Percentiles rank a stretch among this genome's conserved stretches.
Conservation (phyloP, 2,888 invertebrate genomes). For the Nebria brevicollis region DNA sequence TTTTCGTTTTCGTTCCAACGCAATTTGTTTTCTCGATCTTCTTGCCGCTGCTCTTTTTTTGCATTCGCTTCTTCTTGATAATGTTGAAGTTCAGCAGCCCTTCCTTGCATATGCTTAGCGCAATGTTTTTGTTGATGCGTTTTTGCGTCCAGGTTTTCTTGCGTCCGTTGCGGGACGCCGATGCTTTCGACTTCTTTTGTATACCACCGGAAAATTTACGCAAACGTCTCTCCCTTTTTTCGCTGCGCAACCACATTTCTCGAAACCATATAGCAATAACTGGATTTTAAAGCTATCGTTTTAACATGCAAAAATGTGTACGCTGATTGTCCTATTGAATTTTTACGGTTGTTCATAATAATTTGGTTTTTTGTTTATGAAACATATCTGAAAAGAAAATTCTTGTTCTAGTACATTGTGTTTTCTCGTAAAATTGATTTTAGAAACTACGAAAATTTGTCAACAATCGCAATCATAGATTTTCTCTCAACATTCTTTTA, state of each 20-base stretch:
- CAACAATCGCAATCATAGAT: no score
- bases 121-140: slow-evolving; percentile 50
- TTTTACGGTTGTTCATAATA: slow-evolving; percentile 27
- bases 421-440: neutral
- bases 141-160: slow-evolving; percentile 55
- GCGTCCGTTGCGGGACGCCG: slow-evolving; percentile 50
- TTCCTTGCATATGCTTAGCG: slow-evolving; percentile 53
- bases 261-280: slow-evolving; percentile 53
- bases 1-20: slow-evolving; percentile 37
- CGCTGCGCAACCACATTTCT: slow-evolving; percentile 75
- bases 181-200: slow-evolving; percentile 54
- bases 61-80: slow-evolving; percentile 51
- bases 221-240: slow-evolving; percentile 71
- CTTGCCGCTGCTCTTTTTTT: slow-evolving; percentile 47
- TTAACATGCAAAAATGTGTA: slow-evolving; percentile 8
- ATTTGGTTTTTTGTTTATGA: slow-evolving; percentile 11
- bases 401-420: neutral
- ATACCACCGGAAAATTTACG: slow-evolving; percentile 56
- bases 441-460: no score
- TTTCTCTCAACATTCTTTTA: no score
- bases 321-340: neutral
- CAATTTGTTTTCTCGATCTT: slow-evolving; percentile 51
- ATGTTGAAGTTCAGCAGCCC: slow-evolving; percentile 35
- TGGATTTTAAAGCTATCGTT: slow-evolving; percentile 15
- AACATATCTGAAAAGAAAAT: slow-evolving; percentile 37